phyloP scores from a whole-genome alignment of 1,140 invertebrate genomes.

The Habropoda laboriosa region DNA sequence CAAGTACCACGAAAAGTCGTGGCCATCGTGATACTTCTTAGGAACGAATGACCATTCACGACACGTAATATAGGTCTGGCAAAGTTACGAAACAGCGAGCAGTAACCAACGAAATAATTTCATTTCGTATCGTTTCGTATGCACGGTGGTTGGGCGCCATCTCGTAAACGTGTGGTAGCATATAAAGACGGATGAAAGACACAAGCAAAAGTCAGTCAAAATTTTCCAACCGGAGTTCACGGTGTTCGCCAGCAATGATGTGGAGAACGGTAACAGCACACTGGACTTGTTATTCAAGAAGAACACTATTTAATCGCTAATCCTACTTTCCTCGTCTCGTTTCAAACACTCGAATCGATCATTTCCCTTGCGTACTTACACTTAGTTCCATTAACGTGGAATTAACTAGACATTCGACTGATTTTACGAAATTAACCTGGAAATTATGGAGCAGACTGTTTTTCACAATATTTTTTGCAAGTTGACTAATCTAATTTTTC shows the following conservation, averaged over 20 bases:
- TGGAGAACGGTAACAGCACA: slow-evolving; percentile 46
- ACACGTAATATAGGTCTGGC: slow-evolving; percentile 58
- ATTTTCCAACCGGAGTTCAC: slow-evolving; percentile 42
- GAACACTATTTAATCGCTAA: slow-evolving; percentile 6
- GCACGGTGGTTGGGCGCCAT: slow-evolving; percentile 43
- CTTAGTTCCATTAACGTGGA: background rate
- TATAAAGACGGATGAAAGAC: slow-evolving; percentile 59
- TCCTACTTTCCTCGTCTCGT: background rate
- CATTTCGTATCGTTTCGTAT: slow-evolving; percentile 58
- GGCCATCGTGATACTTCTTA: slow-evolving; percentile 9
- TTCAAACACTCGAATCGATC: background rate
- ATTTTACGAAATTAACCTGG: no score
- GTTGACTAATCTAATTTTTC: no score
- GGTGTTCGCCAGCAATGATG: slow-evolving; percentile 40
- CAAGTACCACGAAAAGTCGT: background rate
- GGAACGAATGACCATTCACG: slow-evolving; percentile 29
- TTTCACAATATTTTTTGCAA: no score
- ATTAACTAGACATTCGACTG: background rate
- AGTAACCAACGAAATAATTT: slow-evolving; percentile 54
- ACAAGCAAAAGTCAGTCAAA: slow-evolving; percentile 50
- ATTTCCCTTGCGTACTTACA: background rate
- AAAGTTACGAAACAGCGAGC: slow-evolving; percentile 55
- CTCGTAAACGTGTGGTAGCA: slow-evolving; percentile 51
- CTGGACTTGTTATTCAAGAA: background rate
- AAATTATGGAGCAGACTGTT: no score